phyloP scores from a whole-genome alignment of 1,140 invertebrate species.

The Papilio aristodemus region DNA sequence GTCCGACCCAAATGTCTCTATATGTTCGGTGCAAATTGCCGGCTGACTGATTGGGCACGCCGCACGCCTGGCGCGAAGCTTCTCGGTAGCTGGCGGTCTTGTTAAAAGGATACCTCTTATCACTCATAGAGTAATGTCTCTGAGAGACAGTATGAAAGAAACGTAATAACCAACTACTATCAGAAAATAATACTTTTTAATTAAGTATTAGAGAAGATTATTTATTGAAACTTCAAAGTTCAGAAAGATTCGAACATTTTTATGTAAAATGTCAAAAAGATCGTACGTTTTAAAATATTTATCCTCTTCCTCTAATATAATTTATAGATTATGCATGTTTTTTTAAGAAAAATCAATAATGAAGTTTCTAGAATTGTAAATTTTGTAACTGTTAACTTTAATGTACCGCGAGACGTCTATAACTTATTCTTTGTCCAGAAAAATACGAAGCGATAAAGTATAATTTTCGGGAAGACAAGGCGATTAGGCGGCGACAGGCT shows the following conservation, averaged over 20 bases:
- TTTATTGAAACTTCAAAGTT: too few relatives aligned
- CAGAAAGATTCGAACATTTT: too few relatives aligned
- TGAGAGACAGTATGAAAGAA: constrained; percentile 3
- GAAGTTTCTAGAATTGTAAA: too few relatives aligned
- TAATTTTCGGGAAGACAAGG: constrained; percentile 41
- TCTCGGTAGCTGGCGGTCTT: constrained; percentile 53
- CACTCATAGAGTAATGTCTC: constrained; percentile 30
- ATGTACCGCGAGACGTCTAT: background rate
- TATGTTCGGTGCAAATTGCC: constrained; percentile 60
- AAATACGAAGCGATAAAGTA: constrained; percentile 37
- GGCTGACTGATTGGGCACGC: constrained; percentile 55
- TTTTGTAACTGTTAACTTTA: background rate
- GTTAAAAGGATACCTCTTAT: constrained; percentile 45
- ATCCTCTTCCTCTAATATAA: too few relatives aligned
- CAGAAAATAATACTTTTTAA: too few relatives aligned
- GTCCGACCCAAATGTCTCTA: constrained; percentile 56
- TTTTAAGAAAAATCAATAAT: too few relatives aligned
- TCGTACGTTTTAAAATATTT: too few relatives aligned
- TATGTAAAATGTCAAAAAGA: too few relatives aligned
- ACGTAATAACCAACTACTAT: background rate
- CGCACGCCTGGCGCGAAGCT: constrained; percentile 41
- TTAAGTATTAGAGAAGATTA: too few relatives aligned
- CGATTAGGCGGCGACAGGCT: constrained; percentile 55
- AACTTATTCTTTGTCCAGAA: constrained; percentile 37
- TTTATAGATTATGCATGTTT: too few relatives aligned